phyloP scores from a whole-genome alignment of 1,140 invertebrate genomes.

The Drosophila triauraria region DNA sequence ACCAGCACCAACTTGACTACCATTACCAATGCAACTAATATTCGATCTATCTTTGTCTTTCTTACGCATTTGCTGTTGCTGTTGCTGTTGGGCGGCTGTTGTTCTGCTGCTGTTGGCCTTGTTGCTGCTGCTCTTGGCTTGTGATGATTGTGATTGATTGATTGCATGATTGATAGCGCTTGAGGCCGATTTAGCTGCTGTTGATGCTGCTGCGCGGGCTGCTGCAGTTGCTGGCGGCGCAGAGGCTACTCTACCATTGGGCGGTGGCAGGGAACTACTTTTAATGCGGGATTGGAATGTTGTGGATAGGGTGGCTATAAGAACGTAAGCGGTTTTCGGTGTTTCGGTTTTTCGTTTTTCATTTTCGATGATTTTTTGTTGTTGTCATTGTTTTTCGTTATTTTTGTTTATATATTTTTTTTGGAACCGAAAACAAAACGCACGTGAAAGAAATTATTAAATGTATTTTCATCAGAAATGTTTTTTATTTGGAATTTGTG shows the following conservation, averaged over 20 bases:
- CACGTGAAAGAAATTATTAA: constrained; percentile 70
- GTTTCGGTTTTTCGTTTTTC: constrained; percentile 27
- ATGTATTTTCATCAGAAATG: constrained; percentile 53
- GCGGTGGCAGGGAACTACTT: constrained; percentile 85
- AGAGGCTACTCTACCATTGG: constrained; percentile 83
- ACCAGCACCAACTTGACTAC: constrained; percentile 73
- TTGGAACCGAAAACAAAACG: constrained; percentile 71
- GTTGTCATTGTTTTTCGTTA: constrained; percentile 35
- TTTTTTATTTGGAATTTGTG: constrained; percentile 33
- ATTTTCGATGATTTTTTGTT: constrained; percentile 45
- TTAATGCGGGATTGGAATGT: constrained; percentile 86
- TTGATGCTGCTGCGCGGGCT: constrained; percentile 48
- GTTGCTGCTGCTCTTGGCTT: constrained; percentile 55
- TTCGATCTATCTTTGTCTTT: constrained; percentile 84
- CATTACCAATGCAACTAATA: constrained; percentile 72
- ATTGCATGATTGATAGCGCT: constrained; percentile 69
- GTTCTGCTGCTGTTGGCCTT: constrained; percentile 51
- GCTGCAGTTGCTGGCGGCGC: constrained; percentile 64
- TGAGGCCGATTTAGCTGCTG: constrained; percentile 65
- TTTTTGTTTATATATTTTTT: constrained; percentile 30
- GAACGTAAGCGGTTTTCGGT: constrained; percentile 78
- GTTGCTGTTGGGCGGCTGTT: constrained; percentile 32
- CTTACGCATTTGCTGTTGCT: constrained; percentile 76
- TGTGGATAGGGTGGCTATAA: constrained; percentile 86
- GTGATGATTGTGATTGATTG: constrained; percentile 77